A percentile compares a stretch with the other conserved stretches of the same genome.
These are phyloP conservation scores for Meteorus sp. DNA, from an alignment of 1,140 invertebrate genomes.

Conservation along the genomic window DNA sequence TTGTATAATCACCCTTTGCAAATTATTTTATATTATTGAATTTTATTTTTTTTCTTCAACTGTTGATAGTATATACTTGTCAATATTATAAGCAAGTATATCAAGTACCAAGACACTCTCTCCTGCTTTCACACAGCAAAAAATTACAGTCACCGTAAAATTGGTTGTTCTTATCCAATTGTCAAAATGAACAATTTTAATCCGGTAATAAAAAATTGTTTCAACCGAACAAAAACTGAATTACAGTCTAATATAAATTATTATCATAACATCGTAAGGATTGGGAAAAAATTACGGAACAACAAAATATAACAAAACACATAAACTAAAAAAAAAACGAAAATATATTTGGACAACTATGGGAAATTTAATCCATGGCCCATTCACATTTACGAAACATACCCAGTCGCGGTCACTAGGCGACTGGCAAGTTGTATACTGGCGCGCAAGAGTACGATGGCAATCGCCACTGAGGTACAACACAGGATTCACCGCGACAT, in stretches of 20 bases:
- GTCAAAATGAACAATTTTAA: too few species aligned
- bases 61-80: too few species aligned
- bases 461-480: conserved; percentile 10
- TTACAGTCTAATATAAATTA: background rate
- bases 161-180: too few species aligned
- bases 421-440: conserved; percentile 23
- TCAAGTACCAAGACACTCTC: too few species aligned
- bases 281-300: background rate
- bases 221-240: background rate
- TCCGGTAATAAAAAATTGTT: too few species aligned
- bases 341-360: background rate
- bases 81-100: too few species aligned
- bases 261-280: background rate
- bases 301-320: background rate
- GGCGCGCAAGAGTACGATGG: conserved; percentile 8
- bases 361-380: conserved; percentile 20
- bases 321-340: background rate
- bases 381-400: conserved; percentile 14
- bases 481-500: conserved; percentile 21
- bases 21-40: too few species aligned
- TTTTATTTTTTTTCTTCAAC: too few species aligned
- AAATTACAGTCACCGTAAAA: too few species aligned
- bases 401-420: conserved; percentile 26
- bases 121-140: too few species aligned
- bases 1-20: too few species aligned